These are phyloP conservation scores for Thoracochromis brauschi DNA, from an alignment of 2,113 vertebrate genomes.

Conservation along the genomic window DNA sequence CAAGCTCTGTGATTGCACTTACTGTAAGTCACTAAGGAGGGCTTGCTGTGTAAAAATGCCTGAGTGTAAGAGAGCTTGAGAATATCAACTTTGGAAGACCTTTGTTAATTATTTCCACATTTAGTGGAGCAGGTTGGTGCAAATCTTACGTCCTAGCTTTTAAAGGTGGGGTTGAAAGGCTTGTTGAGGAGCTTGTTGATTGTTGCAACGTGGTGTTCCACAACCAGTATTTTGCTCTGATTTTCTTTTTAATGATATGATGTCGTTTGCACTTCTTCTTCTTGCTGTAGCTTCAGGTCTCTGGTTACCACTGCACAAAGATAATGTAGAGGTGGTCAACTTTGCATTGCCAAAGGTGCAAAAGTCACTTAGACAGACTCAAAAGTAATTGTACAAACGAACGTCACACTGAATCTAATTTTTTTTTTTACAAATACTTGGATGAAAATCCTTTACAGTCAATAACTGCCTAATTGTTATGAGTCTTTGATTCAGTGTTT, in stretches of 20 bases:
- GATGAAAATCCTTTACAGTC: background rate
- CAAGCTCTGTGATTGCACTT: background rate
- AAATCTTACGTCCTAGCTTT: constrained; percentile 86
- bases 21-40: background rate
- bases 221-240: constrained; percentile 77
- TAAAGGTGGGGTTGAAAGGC: constrained; percentile 49
- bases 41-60: background rate
- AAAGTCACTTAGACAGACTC: background rate
- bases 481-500: background rate
- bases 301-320: constrained; percentile 82
- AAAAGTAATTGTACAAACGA: background rate
- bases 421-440: background rate
- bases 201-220: constrained; percentile 79
- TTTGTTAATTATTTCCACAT: background rate
- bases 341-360: constrained; percentile 60
- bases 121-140: background rate
- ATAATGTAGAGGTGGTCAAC: constrained; percentile 91
- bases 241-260: constrained; percentile 69
- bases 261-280: constrained; percentile 40
- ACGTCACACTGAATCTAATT: background rate
- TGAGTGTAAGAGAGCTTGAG: background rate
- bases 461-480: background rate
- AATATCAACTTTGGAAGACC: background rate
- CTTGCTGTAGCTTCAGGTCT: background rate
- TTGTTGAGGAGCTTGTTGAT: constrained; percentile 84